These are phyloP conservation scores for Sialis lutaria DNA, from an alignment of 2,888 invertebrate species.

Conservation along the genomic window DNA sequence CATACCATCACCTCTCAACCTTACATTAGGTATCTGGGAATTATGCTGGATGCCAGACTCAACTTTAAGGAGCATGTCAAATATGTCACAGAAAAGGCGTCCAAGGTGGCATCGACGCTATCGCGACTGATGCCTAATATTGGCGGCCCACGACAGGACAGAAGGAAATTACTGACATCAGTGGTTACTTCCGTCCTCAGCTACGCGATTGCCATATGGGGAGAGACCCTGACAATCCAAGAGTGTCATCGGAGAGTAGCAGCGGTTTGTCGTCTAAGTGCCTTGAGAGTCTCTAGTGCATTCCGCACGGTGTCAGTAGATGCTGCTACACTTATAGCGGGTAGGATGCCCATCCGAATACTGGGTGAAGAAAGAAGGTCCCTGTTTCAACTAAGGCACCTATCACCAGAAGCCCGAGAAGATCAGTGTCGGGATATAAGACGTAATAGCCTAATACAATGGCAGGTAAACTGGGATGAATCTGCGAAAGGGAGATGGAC, in stretches of 20 bases:
- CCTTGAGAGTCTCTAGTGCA: conserved; percentile 7
- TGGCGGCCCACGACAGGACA: conserved; percentile 9
- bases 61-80: conserved; percentile 7
- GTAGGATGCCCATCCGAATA: conserved; percentile 7
- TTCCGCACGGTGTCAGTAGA: conserved; percentile 10
- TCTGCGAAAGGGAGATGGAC: conserved; percentile 8
- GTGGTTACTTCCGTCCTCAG: conserved; percentile 8
- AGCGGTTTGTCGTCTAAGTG: conserved; percentile 6
- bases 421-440: too few species aligned
- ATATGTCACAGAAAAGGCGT: conserved; percentile 5
- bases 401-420: too few species aligned
- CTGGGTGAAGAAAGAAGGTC: conserved; percentile 1
- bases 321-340: conserved; percentile 8
- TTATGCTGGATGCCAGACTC: conserved; percentile 4
- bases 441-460: background rate
- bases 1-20: conserved; percentile 8
- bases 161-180: conserved; percentile 8
- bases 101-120: conserved; percentile 5
- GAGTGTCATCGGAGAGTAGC: conserved; percentile 3
- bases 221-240: conserved; percentile 1
- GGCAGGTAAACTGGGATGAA: conserved; percentile 6
- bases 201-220: conserved; percentile 10
- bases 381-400: too few species aligned
- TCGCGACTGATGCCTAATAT: background rate
- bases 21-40: conserved; percentile 7